Conservation (phyloP, 2,888 invertebrate species). For the Trisateles emortualis region DNA sequence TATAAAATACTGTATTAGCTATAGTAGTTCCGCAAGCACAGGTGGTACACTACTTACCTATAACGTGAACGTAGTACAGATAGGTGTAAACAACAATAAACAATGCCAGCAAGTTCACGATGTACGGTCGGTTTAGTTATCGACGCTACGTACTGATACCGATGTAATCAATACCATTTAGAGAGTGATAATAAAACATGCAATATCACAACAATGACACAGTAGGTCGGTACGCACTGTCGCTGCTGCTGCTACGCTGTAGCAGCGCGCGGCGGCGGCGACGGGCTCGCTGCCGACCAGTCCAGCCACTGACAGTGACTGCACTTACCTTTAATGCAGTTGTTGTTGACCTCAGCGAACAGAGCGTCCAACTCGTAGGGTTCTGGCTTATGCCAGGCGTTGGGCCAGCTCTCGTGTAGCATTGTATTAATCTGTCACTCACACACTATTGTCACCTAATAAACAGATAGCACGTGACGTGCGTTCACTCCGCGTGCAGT, state of each 20-base stretch:
- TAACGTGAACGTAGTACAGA: neutral
- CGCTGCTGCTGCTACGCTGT: neutral
- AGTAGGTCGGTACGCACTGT: neutral
- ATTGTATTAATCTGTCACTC: constrained; percentile 55
- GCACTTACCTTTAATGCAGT: constrained; percentile 70
- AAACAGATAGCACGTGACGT: constrained; percentile 32
- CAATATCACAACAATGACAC: neutral
- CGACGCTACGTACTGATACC: constrained; percentile 12
- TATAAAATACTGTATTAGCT: no score
- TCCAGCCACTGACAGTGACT: neutral
- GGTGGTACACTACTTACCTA: no score
- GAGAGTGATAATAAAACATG: constrained; percentile 6
- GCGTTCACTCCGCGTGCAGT: constrained; percentile 44
- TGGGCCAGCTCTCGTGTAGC: constrained; percentile 76
- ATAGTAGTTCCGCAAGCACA: no score
- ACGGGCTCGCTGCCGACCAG: neutral
- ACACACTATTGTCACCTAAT: constrained; percentile 19
- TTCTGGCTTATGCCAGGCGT: constrained; percentile 66
- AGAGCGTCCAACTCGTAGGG: constrained; percentile 72
- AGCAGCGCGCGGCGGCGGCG: no score
- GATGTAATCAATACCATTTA: constrained; percentile 18
- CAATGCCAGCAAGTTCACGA: neutral
- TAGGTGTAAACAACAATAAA: neutral
- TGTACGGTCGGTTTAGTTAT: constrained; percentile 4
- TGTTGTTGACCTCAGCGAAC: constrained; percentile 78